Conservation (phyloP, 2,797 vertebrate species). For the Pristis pectinata region DNA sequence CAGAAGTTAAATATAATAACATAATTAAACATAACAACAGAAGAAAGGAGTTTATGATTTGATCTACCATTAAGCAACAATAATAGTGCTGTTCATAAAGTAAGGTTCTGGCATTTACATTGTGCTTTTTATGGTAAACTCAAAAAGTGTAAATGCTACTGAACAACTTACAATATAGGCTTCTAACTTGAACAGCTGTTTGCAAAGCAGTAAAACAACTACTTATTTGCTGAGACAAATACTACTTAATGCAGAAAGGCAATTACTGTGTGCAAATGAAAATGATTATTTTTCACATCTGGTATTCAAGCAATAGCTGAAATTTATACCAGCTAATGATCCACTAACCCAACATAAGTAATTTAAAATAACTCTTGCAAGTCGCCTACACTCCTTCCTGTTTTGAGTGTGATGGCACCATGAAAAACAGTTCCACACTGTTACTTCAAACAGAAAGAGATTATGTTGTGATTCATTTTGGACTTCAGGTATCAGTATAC, state of each 20-base stretch:
- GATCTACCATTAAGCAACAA: too few relatives aligned
- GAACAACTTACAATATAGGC: background rate
- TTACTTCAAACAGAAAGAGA: background rate
- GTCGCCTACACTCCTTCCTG: background rate
- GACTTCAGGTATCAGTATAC: background rate
- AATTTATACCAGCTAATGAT: background rate
- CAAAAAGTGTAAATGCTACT: background rate
- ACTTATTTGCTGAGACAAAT: background rate
- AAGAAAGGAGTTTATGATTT: too few relatives aligned
- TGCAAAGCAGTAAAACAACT: background rate
- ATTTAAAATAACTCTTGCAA: background rate
- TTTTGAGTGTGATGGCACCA: background rate
- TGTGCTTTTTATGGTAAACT: background rate
- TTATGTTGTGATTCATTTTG: background rate
- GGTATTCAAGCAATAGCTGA: background rate
- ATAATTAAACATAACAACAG: too few relatives aligned
- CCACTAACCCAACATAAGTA: background rate
- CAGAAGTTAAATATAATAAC: background rate
- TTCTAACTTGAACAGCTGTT: slow-evolving; percentile 25
- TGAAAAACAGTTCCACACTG: background rate
- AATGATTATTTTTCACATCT: background rate
- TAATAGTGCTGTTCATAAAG: background rate
- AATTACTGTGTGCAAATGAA: background rate
- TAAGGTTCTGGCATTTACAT: background rate
- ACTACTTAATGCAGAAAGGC: background rate